phyloP scores from a whole-genome alignment of 2,113 vertebrate species.

The Petrocephalus zakoni region DNA sequence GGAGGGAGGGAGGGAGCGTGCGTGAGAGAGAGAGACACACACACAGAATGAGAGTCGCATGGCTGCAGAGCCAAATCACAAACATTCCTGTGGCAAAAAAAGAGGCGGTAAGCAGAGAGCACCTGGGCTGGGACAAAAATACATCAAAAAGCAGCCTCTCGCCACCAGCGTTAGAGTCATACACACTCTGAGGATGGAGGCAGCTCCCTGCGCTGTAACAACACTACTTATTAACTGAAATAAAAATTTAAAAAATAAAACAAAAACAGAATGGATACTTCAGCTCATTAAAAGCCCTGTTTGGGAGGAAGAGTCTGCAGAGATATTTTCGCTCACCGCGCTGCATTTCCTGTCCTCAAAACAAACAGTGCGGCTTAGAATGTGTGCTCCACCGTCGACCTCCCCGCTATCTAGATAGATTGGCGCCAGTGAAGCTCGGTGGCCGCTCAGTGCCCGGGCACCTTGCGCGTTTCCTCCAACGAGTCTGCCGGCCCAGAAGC shows the following conservation, averaged over 20 bases:
- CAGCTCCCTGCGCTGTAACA: not conserved
- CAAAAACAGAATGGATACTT: not conserved
- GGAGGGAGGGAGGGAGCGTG: not conserved
- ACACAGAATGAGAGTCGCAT: not conserved
- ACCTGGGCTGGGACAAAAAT: not conserved
- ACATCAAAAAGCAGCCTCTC: not conserved
- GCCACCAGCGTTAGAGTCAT: no score
- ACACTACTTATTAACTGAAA: not conserved
- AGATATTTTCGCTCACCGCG: not conserved
- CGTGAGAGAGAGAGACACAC: not conserved
- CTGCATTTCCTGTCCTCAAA: slow-evolving; percentile 8
- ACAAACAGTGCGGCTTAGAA: not conserved
- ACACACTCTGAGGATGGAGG: not conserved
- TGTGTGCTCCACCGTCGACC: not conserved
- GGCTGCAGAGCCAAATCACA: not conserved
- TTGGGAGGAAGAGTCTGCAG: not conserved
- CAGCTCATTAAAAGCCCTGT: not conserved
- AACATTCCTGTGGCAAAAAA: not conserved
- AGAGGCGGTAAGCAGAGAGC: not conserved
- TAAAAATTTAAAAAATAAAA: not conserved
- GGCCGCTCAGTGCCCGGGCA: no score
- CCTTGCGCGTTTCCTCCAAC: not conserved
- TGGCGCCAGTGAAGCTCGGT: not conserved
- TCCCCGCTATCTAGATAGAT: not conserved
- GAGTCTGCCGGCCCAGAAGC: not conserved